Percentiles rank a stretch among this genome's conserved stretches.
These are phyloP conservation scores for Aplysina aerophoba DNA, from an alignment of 37 sponge, comb jelly and placozoan genomes.

Conservation along the genomic window DNA sequence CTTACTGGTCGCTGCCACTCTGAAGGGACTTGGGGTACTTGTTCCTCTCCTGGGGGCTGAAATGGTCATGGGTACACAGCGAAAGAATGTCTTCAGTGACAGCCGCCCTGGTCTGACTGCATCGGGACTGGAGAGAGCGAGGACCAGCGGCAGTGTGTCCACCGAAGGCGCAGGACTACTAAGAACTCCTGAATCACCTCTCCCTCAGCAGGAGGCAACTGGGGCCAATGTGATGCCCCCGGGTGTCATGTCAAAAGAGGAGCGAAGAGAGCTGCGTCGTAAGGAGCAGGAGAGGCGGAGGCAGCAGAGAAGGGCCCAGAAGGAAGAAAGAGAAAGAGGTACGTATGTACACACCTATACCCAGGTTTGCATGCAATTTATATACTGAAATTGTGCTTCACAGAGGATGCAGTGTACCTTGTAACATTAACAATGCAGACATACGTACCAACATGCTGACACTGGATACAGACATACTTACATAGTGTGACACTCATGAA, in stretches of 20 bases:
- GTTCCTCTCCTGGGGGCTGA: slow-evolving; percentile 67
- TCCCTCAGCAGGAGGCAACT: not conserved
- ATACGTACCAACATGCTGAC: too few relatives aligned
- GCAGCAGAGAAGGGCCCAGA: slow-evolving; percentile 30
- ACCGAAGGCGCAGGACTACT: not conserved
- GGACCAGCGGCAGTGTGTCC: not conserved
- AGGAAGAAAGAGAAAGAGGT: not conserved
- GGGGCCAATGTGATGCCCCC: not conserved
- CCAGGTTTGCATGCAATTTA: not conserved
- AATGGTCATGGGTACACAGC: slow-evolving; percentile 62
- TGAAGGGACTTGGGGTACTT: slow-evolving; percentile 63
- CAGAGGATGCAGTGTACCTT: too few relatives aligned
- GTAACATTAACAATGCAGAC: too few relatives aligned
- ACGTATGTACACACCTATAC: too few relatives aligned
- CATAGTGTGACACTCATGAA: too few relatives aligned
- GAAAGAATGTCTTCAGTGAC: slow-evolving; percentile 55
- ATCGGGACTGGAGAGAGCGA: not conserved
- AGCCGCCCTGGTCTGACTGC: slow-evolving; percentile 26
- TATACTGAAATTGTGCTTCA: too few relatives aligned
- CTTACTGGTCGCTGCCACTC: slow-evolving; percentile 64
- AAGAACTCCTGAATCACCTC: not conserved
- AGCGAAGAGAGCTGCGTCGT: slow-evolving; percentile 36
- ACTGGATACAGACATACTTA: too few relatives aligned
- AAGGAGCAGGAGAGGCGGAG: slow-evolving; percentile 55
- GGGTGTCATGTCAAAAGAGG: not conserved